phyloP scores from a whole-genome alignment of 2,797 vertebrate species.

The Acanthurus leucopareius region DNA sequence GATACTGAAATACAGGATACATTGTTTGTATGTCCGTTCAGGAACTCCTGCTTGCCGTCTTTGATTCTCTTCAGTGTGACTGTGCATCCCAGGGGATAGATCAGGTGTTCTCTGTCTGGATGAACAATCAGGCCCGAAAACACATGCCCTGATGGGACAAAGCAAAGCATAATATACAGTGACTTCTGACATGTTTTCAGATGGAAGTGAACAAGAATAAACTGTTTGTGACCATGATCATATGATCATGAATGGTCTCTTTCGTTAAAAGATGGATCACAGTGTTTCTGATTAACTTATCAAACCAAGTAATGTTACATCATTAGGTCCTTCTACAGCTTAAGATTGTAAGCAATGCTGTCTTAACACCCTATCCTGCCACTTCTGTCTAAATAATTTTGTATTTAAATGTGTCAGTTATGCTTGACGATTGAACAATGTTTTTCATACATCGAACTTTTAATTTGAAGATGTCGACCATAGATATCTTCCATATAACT shows the following conservation, averaged over 20 bases:
- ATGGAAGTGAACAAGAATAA: neutral
- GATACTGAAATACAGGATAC: slow-evolving; percentile 90
- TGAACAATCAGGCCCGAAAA: slow-evolving; percentile 89
- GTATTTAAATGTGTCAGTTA: too few relatives aligned
- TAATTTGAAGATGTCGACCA: too few relatives aligned
- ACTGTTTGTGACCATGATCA: neutral
- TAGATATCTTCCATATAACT: too few relatives aligned
- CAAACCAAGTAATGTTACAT: neutral
- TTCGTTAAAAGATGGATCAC: neutral
- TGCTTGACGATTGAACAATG: too few relatives aligned
- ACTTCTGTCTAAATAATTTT: neutral
- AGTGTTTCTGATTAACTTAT: neutral
- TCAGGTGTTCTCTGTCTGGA: slow-evolving; percentile 88
- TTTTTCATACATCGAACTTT: too few relatives aligned
- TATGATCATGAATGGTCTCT: neutral
- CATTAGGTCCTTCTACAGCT: accelerated
- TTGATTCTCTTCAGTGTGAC: slow-evolving; percentile 88
- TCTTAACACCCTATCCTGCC: neutral
- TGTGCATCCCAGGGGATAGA: slow-evolving; percentile 92
- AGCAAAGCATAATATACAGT: neutral
- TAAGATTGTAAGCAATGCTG: neutral
- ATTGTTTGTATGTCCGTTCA: slow-evolving; percentile 92
- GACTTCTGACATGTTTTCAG: neutral
- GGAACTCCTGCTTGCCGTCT: slow-evolving; percentile 87
- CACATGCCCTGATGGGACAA: slow-evolving; percentile 84